phyloP scores from a whole-genome alignment of 2,113 vertebrate species.

The Elephantulus edwardii region DNA sequence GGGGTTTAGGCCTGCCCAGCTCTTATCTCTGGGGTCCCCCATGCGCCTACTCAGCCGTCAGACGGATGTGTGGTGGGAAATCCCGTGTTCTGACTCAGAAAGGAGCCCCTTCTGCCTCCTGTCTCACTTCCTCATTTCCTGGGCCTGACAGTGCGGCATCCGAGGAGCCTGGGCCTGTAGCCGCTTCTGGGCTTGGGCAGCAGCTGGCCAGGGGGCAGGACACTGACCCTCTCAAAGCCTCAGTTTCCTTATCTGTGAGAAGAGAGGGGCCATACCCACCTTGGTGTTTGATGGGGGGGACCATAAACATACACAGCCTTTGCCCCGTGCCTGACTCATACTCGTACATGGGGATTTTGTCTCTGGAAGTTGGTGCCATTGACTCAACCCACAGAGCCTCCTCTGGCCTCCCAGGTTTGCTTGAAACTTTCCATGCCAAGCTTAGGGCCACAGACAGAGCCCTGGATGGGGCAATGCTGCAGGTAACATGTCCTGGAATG shows the following conservation, averaged over 20 bases:
- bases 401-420: background rate
- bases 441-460: background rate
- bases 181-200: rapidly evolving
- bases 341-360: rapidly evolving
- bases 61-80: conserved; percentile 70
- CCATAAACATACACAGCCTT: rapidly evolving
- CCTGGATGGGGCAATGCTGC: background rate
- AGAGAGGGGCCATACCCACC: rapidly evolving
- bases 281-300: too few relatives aligned
- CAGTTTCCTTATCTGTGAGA: conserved; percentile 12
- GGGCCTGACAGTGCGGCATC: rapidly evolving
- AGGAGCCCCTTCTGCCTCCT: conserved; percentile 62
- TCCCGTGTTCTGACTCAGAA: conserved; percentile 69
- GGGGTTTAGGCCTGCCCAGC: background rate
- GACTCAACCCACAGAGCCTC: background rate
- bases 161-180: background rate
- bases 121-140: conserved; percentile 58
- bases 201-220: background rate
- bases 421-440: background rate
- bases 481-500: background rate
- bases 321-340: background rate
- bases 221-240: background rate
- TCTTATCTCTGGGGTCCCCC: background rate
- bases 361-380: background rate
- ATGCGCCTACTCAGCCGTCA: rapidly evolving